Conservation (phyloP, 2,113 vertebrate genomes). For the Neodontobutis hainanensis region DNA sequence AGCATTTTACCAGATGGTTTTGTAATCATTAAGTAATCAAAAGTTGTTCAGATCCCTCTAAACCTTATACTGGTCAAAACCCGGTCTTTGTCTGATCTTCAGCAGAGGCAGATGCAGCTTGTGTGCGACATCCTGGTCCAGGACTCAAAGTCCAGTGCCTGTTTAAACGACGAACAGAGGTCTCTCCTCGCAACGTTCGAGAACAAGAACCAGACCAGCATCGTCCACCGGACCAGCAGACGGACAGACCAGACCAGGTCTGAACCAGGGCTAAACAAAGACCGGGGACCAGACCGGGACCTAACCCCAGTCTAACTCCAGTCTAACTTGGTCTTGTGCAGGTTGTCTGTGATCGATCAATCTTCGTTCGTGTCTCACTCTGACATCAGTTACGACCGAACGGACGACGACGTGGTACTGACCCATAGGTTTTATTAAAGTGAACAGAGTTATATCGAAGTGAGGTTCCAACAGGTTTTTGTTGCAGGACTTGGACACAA, state of each 20-base stretch:
- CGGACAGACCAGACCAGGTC: not conserved
- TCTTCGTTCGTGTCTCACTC: slow-evolving; percentile 87
- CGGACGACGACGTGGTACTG: slow-evolving; percentile 83
- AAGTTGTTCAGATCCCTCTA: no score
- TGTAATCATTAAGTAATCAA: no score
- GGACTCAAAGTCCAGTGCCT: slow-evolving; percentile 69
- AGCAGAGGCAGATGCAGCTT: slow-evolving; percentile 86
- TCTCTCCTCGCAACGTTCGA: slow-evolving; percentile 76
- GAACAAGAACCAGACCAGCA: slow-evolving; percentile 40
- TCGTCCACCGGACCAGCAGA: slow-evolving; percentile 4
- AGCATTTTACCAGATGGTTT: no score
- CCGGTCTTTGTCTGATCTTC: slow-evolving; percentile 3
- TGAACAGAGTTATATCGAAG: not conserved
- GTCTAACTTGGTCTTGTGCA: slow-evolving; percentile 38
- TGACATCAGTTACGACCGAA: slow-evolving; percentile 88
- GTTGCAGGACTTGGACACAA: slow-evolving; percentile 71
- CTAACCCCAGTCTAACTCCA: not conserved
- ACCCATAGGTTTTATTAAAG: not conserved
- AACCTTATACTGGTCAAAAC: not conserved
- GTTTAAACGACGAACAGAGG: slow-evolving; percentile 79
- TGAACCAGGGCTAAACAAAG: not conserved
- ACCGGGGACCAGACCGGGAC: not conserved
- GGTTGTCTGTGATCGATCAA: slow-evolving; percentile 81
- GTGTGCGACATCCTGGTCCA: slow-evolving; percentile 80
- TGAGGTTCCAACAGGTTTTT: not conserved